These are phyloP conservation scores for Dendropsophus ebraccatus DNA, from an alignment of 2,113 vertebrate species.

Conservation along the genomic window DNA sequence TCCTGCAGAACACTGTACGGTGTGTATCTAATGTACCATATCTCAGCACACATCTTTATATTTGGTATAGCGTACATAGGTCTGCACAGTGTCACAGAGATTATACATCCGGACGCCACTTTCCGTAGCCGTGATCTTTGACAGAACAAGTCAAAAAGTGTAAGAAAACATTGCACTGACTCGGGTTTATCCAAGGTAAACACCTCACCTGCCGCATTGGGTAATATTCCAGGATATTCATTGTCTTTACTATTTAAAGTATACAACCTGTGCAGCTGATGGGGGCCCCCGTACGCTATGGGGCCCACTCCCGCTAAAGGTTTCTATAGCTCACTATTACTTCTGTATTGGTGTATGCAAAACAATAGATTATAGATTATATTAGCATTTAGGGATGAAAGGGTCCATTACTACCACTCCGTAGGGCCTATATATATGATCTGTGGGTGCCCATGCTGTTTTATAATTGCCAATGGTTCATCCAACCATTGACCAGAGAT, in stretches of 20 bases:
- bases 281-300: not conserved
- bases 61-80: not conserved
- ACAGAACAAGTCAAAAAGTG: not conserved
- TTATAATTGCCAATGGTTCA: too few relatives aligned
- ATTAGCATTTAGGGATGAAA: too few relatives aligned
- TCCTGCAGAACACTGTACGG: not conserved
- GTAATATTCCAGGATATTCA: too few relatives aligned
- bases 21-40: not conserved
- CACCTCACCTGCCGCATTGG: not conserved
- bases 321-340: not conserved
- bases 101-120: not conserved
- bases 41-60: not conserved
- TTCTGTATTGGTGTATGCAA: not conserved
- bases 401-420: too few relatives aligned
- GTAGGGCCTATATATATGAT: too few relatives aligned
- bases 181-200: not conserved
- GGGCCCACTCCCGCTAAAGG: not conserved
- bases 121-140: not conserved
- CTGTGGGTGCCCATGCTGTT: too few relatives aligned
- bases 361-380: too few relatives aligned
- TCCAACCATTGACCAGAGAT: too few relatives aligned
- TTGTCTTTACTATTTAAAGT: too few relatives aligned
- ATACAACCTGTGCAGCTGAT: too few relatives aligned
- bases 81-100: not conserved
- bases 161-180: not conserved